Base-by-base conservation (phyloP, 2,888 invertebrate genomes). In the Leistus spinibarbis region DNA sequence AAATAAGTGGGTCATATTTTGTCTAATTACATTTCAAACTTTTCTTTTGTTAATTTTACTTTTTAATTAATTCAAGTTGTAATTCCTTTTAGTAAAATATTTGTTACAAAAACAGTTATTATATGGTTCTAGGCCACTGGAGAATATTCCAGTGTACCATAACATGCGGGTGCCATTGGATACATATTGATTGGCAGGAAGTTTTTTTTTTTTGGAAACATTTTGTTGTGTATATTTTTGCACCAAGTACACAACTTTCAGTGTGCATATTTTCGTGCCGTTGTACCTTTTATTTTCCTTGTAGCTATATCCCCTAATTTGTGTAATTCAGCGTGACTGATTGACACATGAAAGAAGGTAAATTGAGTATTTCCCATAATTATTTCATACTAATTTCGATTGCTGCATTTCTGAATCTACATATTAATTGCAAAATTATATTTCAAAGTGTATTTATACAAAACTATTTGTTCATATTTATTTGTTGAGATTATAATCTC, bases 1-100 rank as follows among this genome's bases (percentile, higher is more conserved):
- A 62, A 62, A 23, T 73, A 73, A 53, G 40, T 73, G 73, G 73
- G 73, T 73, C 73, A 67, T 62, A 72, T 73, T 66, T 67, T 73
- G 73, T 67, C 71, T 67, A 73, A 73, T 73, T 73, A 67, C 67
- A 60, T 73, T 73, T 73, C 13, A 22, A 10, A 60, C 19, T 60
- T 60, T 60, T 60, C 60, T 19, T 20, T 22, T 24, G 22, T 10
- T n/a, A 23, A 16, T 24, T 24, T 20, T 20, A 53, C 9, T 66
- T 57, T 57, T 57, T 57, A 57, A 66, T 66, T 24, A 17, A 66
- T 17, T 40, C 53, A 7, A 10, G 40, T 64, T n/a, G 13, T n/a
- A 64, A 20, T 64, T 64, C 24, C 27, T 23, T 27, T 64, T 23
- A 24, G 20, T 27, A 17, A 27, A 9, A 24, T 63, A 10, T n/a